Evolutionary conservation across 2,888 invertebrate genomes (phyloP).

Genomic region (Dryomyza anilis): DNA sequence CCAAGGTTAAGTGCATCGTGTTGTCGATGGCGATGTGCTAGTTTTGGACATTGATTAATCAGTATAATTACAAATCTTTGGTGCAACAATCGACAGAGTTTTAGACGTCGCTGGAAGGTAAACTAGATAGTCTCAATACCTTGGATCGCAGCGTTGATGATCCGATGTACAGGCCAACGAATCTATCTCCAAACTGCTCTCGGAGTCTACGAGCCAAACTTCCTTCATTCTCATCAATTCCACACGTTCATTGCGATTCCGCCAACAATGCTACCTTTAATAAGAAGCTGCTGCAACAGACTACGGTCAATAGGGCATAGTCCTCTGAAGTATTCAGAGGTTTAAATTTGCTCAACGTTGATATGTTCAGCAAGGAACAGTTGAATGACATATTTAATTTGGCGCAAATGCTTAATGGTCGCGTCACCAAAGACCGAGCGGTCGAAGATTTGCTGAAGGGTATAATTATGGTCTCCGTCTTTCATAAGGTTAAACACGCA

Average conservation of each 20-base stretch:
- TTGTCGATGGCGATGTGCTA: constrained; percentile 90
- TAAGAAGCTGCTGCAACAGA: constrained; percentile 61
- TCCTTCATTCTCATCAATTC: constrained; percentile 63
- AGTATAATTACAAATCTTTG: constrained; percentile 66
- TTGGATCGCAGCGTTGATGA: constrained; percentile 44
- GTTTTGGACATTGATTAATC: constrained; percentile 81
- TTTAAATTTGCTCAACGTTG: constrained; percentile 83
- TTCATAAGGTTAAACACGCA: constrained; percentile 98
- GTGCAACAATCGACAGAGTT: constrained; percentile 64
- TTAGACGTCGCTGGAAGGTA: constrained; percentile 36
- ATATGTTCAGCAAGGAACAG: constrained; percentile 85
- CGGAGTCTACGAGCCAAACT: constrained; percentile 55
- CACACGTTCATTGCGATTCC: constrained; percentile 66
- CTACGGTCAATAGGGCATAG: constrained; percentile 53
- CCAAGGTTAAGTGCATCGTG: constrained; percentile 82
- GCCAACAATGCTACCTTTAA: constrained; percentile 63
- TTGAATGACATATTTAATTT: constrained; percentile 93
- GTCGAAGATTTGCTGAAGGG: constrained; percentile 87
- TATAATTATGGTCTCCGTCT: constrained; percentile 93
- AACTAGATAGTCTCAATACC: constrained; percentile 34
- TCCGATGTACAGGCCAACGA: constrained; percentile 65
- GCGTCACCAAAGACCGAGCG: constrained; percentile 81
- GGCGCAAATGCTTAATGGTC: constrained; percentile 84
- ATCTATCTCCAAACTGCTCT: constrained; percentile 62
- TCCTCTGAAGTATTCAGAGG: constrained; percentile 65